These are phyloP conservation scores for Mus musculus DNA, from an alignment of 2,113 vertebrate genomes.

Conservation along the genomic window DNA sequence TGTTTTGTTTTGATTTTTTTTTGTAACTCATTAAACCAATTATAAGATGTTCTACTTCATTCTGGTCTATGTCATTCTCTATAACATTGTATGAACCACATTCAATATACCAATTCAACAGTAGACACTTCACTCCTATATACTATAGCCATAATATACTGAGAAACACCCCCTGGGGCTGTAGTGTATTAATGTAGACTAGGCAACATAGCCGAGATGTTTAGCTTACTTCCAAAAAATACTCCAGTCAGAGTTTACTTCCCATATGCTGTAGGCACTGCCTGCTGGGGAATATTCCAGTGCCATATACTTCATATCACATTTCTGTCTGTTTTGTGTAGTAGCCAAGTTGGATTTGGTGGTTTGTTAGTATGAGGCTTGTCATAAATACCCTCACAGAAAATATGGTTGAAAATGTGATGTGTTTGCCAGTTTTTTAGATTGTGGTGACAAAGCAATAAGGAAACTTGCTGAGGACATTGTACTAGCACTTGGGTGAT, in stretches of 20 bases:
- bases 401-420: not conserved
- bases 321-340: not conserved
- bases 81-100: not conserved
- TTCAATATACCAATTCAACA: not conserved
- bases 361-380: not conserved
- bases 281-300: not conserved
- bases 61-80: not conserved
- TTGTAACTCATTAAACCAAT: not conserved
- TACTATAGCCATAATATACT: not conserved
- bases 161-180: no score
- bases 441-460: not conserved
- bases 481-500: not conserved
- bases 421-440: not conserved
- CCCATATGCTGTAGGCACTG: not conserved
- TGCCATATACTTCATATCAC: not conserved
- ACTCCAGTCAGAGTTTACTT: not conserved
- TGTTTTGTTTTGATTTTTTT: not conserved
- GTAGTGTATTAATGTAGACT: not conserved
- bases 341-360: not conserved
- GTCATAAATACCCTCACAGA: not conserved
- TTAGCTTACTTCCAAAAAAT: not conserved
- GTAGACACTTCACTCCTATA: not conserved
- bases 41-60: not conserved
- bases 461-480: not conserved
- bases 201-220: not conserved